Evolutionary conservation across 2,888 invertebrate species (phyloP).

Genomic region (Stenoptilia bipunctidactyla): DNA sequence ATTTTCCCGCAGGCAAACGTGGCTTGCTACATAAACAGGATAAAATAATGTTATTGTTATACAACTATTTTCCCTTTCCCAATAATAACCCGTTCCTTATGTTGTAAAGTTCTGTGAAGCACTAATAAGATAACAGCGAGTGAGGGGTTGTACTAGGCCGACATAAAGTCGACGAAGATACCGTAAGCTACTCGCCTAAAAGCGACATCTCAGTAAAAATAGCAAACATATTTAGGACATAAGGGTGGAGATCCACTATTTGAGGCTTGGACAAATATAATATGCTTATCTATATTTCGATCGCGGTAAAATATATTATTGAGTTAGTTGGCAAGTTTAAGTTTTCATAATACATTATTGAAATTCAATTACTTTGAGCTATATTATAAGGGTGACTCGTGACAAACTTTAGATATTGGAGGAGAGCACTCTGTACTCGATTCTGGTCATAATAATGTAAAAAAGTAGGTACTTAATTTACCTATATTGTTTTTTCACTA

Average conservation of each 20-base stretch:
- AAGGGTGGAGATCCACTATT: conserved; percentile 4
- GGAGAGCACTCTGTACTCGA: too few relatives aligned
- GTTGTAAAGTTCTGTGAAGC: background rate
- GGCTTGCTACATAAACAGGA: conserved; percentile 1
- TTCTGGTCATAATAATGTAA: too few relatives aligned
- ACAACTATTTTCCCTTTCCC: background rate
- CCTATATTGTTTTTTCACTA: too few relatives aligned
- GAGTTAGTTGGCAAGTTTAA: too few relatives aligned
- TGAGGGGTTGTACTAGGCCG: conserved; percentile 4
- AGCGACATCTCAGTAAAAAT: conserved; percentile 21
- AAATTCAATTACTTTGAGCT: too few relatives aligned
- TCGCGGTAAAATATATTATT: background rate
- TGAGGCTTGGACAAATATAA: background rate
- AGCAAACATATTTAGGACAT: conserved; percentile 28
- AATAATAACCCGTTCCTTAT: background rate
- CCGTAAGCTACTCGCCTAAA: conserved; percentile 15
- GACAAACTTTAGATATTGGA: too few relatives aligned
- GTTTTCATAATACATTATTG: too few relatives aligned
- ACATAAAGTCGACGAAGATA: conserved; percentile 17
- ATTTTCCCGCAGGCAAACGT: background rate
- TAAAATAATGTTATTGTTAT: conserved; percentile 7
- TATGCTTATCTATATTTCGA: background rate
- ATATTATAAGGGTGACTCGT: too few relatives aligned
- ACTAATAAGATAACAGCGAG: background rate
- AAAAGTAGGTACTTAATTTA: too few relatives aligned